Conservation (phyloP, 2,888 invertebrate genomes). For the Lasius platythorax region DNA sequence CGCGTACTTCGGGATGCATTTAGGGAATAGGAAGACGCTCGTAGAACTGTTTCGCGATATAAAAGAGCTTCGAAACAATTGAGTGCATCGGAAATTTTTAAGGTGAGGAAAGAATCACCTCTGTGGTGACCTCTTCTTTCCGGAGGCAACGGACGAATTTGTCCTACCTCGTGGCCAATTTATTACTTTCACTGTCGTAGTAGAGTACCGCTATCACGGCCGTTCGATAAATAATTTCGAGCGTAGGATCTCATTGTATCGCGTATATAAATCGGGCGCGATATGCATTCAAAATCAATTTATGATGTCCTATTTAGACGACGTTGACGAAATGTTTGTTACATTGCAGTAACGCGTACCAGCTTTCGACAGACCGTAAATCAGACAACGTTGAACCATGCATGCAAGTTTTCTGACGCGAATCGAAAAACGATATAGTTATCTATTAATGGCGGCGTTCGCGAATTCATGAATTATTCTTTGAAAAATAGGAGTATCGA, state of each 20-base stretch:
- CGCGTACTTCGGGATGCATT: conserved; percentile 22
- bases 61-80: conserved; percentile 49
- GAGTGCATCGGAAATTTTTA: conserved; percentile 57
- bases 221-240: conserved; percentile 55
- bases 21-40: conserved; percentile 33
- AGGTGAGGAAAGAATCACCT: conserved; percentile 45
- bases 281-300: conserved; percentile 34
- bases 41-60: conserved; percentile 56
- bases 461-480: conserved; percentile 46
- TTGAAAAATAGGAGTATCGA: conserved; percentile 26
- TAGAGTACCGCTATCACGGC: conserved; percentile 19
- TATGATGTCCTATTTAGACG: conserved; percentile 33
- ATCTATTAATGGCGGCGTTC: conserved; percentile 38
- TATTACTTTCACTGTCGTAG: conserved; percentile 45
- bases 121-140: background rate
- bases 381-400: conserved; percentile 10
- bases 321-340: conserved; percentile 47
- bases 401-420: background rate
- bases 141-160: conserved; percentile 12
- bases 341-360: conserved; percentile 31
- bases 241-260: conserved; percentile 33
- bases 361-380: conserved; percentile 40
- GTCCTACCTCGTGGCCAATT: conserved; percentile 45
- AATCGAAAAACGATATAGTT: conserved; percentile 25
- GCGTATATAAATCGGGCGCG: background rate